Evolutionary conservation across 2,797 vertebrate species (phyloP).

Genomic region (Botia almorhae): DNA sequence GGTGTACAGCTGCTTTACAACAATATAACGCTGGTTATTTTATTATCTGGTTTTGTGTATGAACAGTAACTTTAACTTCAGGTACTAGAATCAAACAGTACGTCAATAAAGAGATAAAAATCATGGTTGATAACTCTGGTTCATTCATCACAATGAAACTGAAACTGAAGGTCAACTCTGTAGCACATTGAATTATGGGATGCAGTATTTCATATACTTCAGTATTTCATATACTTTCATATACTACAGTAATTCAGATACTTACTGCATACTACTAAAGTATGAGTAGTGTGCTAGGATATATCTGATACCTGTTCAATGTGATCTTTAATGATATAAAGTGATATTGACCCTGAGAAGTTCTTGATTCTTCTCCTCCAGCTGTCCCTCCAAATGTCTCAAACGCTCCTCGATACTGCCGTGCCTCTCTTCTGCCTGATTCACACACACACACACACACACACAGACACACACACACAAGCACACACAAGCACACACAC

Average conservation of each 20-base stretch:
- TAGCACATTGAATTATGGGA: background rate
- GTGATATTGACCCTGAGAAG: constrained; percentile 87
- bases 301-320: background rate
- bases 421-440: constrained; percentile 96
- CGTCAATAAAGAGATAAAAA: too few species aligned
- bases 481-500: constrained; percentile 57
- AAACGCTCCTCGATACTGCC: constrained; percentile 98
- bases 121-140: too few species aligned
- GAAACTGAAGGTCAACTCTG: background rate
- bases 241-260: background rate
- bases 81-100: too few species aligned
- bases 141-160: background rate
- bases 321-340: constrained; percentile 1
- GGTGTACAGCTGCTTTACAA: too few species aligned
- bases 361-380: constrained; percentile 99
- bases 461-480: constrained; percentile 59
- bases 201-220: background rate
- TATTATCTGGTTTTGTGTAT: too few species aligned
- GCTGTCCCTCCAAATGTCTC: constrained; percentile 96
- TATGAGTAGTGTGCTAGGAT: background rate
- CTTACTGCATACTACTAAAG: background rate
- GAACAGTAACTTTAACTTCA: too few species aligned
- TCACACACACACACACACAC: constrained; percentile 51
- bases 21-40: too few species aligned
- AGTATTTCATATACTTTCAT: too few species aligned